Conservation (phyloP, 2,888 invertebrate species). For the Nomada hirtipes region DNA sequence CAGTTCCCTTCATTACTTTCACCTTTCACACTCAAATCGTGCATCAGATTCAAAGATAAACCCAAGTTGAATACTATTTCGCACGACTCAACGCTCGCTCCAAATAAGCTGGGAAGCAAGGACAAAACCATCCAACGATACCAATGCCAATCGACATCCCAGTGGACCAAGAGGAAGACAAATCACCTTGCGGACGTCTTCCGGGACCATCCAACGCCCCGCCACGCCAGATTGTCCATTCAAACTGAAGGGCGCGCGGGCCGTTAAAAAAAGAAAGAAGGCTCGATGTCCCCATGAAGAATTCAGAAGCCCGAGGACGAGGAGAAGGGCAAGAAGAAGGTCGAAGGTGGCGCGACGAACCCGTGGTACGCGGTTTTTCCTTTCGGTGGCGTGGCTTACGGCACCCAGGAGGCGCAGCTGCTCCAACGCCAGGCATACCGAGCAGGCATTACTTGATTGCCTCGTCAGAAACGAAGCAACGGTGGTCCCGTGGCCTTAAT, state of each 20-base stretch:
- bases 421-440: conserved; percentile 79
- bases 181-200: conserved; percentile 3
- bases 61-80: no score
- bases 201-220: background rate
- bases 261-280: conserved; percentile 41
- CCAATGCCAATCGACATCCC: conserved; percentile 11
- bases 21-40: no score
- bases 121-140: background rate
- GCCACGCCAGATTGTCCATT: conserved; percentile 27
- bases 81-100: no score
- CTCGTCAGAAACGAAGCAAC: conserved; percentile 65
- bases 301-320: conserved; percentile 58
- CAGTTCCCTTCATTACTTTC: no score
- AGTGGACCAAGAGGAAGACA: conserved; percentile 6
- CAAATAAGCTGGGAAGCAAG: no score
- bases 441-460: conserved; percentile 84
- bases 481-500: conserved; percentile 32
- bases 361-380: conserved; percentile 59
- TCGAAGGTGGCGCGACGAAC: conserved; percentile 47
- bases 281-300: conserved; percentile 59
- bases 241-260: conserved; percentile 18
- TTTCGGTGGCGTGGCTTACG: conserved; percentile 74
- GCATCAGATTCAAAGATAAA: no score
- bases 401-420: conserved; percentile 79
- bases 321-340: conserved; percentile 42